Percentiles rank a stretch among this genome's conserved stretches.
phyloP scores from a whole-genome alignment of 2,797 vertebrate genomes.

The Jordanella pulchra region DNA sequence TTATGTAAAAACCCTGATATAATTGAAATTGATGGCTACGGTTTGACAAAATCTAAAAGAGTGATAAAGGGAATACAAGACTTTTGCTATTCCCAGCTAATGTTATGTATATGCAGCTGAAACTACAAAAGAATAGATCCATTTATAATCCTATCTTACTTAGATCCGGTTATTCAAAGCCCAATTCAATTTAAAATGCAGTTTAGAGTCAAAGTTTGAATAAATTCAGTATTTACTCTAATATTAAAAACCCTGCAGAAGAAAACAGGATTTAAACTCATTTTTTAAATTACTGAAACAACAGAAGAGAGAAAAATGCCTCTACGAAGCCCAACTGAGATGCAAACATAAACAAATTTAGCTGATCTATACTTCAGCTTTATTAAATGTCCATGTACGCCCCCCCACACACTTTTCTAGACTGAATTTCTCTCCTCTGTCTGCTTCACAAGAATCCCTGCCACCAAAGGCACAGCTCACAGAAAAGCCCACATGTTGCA shows the following conservation, averaged over 20 bases:
- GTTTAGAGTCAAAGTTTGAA: not conserved
- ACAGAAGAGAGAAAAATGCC: not conserved
- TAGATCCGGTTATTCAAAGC: not conserved
- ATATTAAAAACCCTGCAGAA: not conserved
- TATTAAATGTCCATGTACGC: not conserved
- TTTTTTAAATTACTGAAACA: not conserved
- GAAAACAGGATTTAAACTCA: not conserved
- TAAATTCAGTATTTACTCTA: not conserved
- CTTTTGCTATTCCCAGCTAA: not conserved
- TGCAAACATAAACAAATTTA: not conserved
- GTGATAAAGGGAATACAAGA: not conserved
- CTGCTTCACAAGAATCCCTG: conserved; percentile 3
- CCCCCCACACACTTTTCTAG: not conserved
- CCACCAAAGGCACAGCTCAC: conserved; percentile 3
- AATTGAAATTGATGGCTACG: not conserved
- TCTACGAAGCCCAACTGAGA: not conserved
- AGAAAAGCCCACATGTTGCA: conserved; percentile 12
- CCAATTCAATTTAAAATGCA: not conserved
- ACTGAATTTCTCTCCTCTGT: not conserved
- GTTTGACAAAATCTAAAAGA: not conserved
- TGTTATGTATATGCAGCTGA: not conserved
- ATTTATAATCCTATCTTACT: not conserved
- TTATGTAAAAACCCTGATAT: not conserved
- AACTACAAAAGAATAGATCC: not conserved
- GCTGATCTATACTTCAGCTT: not conserved